These are phyloP conservation scores for Penaeus monodon DNA, from an alignment of 2,888 invertebrate genomes.

Conservation along the genomic window DNA sequence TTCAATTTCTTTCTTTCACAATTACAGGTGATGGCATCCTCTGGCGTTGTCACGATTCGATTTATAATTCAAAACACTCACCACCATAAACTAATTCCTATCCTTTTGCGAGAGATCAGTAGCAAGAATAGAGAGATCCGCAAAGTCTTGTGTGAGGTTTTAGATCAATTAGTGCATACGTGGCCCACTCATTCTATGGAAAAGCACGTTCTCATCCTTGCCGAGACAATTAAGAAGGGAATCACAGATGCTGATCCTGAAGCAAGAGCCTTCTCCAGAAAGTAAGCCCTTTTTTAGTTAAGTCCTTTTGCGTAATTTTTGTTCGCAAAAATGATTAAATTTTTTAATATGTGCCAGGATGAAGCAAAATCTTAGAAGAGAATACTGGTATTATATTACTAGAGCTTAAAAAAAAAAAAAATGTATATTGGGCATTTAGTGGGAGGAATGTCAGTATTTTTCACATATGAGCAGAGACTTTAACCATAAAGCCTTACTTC, in stretches of 20 bases:
- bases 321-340: too few relatives aligned
- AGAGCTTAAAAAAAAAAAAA: too few relatives aligned
- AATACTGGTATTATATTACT: too few relatives aligned
- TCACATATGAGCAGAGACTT: not conserved
- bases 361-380: too few relatives aligned
- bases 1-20: not conserved
- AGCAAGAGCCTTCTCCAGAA: slow-evolving; percentile 84
- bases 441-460: not conserved
- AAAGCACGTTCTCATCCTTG: slow-evolving; percentile 81
- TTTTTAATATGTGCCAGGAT: too few relatives aligned
- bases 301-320: not conserved
- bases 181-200: slow-evolving; percentile 91
- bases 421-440: not conserved
- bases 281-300: slow-evolving; percentile 72
- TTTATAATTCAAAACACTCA: slow-evolving; percentile 90
- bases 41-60: slow-evolving; percentile 86
- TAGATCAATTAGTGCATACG: slow-evolving; percentile 84
- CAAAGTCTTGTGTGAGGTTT: slow-evolving; percentile 82
- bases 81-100: slow-evolving; percentile 83
- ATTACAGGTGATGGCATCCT: slow-evolving; percentile 85
- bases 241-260: slow-evolving; percentile 94
- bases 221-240: slow-evolving; percentile 76
- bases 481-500: slow-evolving; percentile 64
- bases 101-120: slow-evolving; percentile 74
- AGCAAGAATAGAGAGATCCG: slow-evolving; percentile 95